Evolutionary conservation across 2,113 vertebrate species (phyloP).

Genomic region (Seriola dumerili): DNA sequence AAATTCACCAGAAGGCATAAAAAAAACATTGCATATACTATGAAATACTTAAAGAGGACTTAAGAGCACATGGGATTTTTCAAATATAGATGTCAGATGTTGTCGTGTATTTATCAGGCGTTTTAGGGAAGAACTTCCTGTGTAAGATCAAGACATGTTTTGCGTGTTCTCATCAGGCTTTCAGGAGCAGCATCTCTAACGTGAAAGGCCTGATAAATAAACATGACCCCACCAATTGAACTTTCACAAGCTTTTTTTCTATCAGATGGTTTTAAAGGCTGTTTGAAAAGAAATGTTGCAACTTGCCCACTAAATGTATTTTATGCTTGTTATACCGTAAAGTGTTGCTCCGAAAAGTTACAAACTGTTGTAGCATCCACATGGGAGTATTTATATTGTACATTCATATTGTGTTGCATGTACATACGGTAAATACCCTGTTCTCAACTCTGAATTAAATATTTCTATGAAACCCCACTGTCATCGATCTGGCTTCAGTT

Average conservation of each 20-base stretch:
- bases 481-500: background rate
- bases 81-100: conserved; percentile 40
- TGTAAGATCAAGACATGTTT: conserved; percentile 15
- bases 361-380: conserved; percentile 88
- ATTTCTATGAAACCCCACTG: conserved; percentile 88
- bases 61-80: conserved; percentile 35
- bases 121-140: background rate
- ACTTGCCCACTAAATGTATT: conserved; percentile 89
- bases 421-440: conserved; percentile 91
- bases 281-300: conserved; percentile 85
- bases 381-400: conserved; percentile 89
- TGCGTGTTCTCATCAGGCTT: background rate
- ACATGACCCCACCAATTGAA: conserved; percentile 41
- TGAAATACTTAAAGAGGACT: conserved; percentile 30
- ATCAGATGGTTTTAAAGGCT: conserved; percentile 80
- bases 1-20: conserved; percentile 42
- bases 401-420: conserved; percentile 98
- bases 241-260: conserved; percentile 74
- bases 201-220: conserved; percentile 44
- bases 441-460: conserved; percentile 92
- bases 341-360: conserved; percentile 82
- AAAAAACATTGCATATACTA: conserved; percentile 38
- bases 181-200: conserved; percentile 9
- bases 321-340: conserved; percentile 84
- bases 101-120: conserved; percentile 39